Evolutionary conservation across 2,888 invertebrate species (phyloP).

Genomic region (Drosophila nigritarsus): DNA sequence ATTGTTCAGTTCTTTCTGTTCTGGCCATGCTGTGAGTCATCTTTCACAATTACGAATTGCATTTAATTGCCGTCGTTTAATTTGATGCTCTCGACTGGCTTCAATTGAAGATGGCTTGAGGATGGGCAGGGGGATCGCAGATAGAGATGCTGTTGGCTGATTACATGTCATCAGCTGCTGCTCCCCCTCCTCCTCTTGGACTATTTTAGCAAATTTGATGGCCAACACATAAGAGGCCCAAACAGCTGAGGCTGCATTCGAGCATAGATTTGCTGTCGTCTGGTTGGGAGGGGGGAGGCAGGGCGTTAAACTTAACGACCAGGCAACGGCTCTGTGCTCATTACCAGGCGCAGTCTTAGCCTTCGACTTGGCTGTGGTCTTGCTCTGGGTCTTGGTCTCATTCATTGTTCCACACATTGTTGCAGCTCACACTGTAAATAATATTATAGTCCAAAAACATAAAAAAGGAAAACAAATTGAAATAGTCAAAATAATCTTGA

Average conservation of each 20-base stretch:
- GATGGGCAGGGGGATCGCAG: not conserved
- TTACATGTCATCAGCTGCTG: slow-evolving; percentile 16
- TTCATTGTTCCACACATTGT: slow-evolving; percentile 6
- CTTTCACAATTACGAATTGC: slow-evolving; percentile 54
- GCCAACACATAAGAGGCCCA: slow-evolving; percentile 55
- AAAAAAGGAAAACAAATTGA: not conserved
- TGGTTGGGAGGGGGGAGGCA: slow-evolving; percentile 6
- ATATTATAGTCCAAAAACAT: not conserved
- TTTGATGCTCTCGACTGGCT: slow-evolving; percentile 56
- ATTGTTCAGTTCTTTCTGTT: slow-evolving; percentile 16
- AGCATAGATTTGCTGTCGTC: slow-evolving; percentile 39
- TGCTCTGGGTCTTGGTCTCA: slow-evolving; percentile 2
- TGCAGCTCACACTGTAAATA: slow-evolving; percentile 11
- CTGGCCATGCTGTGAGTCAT: slow-evolving; percentile 33
- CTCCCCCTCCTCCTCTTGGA: slow-evolving; percentile 17
- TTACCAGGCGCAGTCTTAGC: slow-evolving; percentile 28
- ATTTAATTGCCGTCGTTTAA: slow-evolving; percentile 63
- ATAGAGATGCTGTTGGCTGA: not conserved
- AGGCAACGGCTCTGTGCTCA: slow-evolving; percentile 46
- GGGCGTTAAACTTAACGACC: slow-evolving; percentile 60
- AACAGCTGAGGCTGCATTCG: slow-evolving; percentile 32
- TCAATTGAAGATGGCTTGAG: slow-evolving; percentile 32
- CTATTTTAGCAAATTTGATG: slow-evolving; percentile 64
- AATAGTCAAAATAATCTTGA: not conserved
- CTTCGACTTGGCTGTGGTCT: slow-evolving; percentile 5